Base-by-base conservation (phyloP, 2,888 invertebrate genomes). In the Ornithoptera alexandrae region DNA sequence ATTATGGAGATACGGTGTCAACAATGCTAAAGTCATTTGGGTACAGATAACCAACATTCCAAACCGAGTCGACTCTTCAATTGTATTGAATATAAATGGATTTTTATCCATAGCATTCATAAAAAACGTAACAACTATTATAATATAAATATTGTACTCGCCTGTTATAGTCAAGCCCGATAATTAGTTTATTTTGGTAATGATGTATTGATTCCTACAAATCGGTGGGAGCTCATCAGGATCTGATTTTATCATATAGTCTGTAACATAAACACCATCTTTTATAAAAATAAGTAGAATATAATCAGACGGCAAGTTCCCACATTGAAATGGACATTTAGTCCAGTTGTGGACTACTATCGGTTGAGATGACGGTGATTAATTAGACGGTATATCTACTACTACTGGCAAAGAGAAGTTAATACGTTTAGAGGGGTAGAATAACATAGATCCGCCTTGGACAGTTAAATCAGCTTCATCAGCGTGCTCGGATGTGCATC, bases 1-100 rank as follows among this genome's bases (percentile, higher is more conserved):
- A 90, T 92, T 92, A 92, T 87, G 87, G 84, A 86, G 89, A 85
- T 89, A 81, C 81, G 81, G 86, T 88, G 89, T 88, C 91, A 90
- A 91, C 91, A 91, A 90, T 88, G 83, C 82, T 79, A 77, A 76
- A 75, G 70, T 67, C 65, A 67, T 68, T 67, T 71, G 42, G 70
- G 62, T 22, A 36, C 15, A 60, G 64, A 67, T 67, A 61, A 64
- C 61, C 70, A 64, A 57, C 61, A 67, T 71, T 71, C 70, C 59
- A 36, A 71, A 20, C 56, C 59, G 58, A 67, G 64, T 24, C 12
- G 24, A 20, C 39, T 61, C 56, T 56, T 67, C 57, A 56, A 67
- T 60, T 30, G 61, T 50, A 20, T 65, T 67, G 62, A 63, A 67
- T 65, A 62, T 50, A 59, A 66, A 67, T 66, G 62, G 69, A 62